Evolutionary conservation across 2,113 vertebrate species (phyloP), one percentile per base, ranked within the genome.

Genomic region (Dendrocopos noguchii): DNA sequence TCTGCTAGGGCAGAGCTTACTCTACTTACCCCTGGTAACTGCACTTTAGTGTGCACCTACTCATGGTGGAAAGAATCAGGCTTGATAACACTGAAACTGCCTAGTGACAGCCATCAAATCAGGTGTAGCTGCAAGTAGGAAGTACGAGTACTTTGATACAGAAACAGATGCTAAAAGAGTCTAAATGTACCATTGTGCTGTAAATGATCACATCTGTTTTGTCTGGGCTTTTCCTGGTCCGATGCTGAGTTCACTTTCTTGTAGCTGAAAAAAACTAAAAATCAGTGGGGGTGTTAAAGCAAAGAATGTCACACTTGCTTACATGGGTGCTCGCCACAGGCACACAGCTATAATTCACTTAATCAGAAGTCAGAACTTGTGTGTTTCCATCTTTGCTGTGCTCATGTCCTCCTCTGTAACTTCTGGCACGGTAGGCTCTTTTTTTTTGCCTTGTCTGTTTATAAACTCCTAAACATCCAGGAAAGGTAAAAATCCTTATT

Each of bases 241-340:
- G 42, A 70, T 74, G 24, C 28, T n/a, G 52, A 80, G 19, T 52
- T 94, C 1, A 2, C 16, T 17, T 56, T 59, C 47, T 36, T 5
- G 1, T 4, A 7, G 72, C 46, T 80, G 50, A 11, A 60, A 66
- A 55, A 47, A 31, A 34, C 7, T 36, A 61, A 9, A 36, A 11
- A 47, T 24, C 34, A 68, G 39, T 57, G 29, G 1, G 20, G n/a
- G 4, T 31, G 24, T 82, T 80, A 80, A 82, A 91, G 18, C 14
- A n/a, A 86, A 79, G 27, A 46, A 42, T 52, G 19, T 36, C 24
- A 55, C 9, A 50, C 67, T 61, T 25, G n/a, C 29, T 44, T 56
- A 2, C 0, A 1, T 9, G 9, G 9, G 73, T 90, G 59, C 73
- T 29, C 47, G n/a, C 34, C 12, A 12, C 0, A 4, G 70, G 18